These are phyloP conservation scores for Euwallacea fornicatus DNA, from an alignment of 1,140 invertebrate species.

Conservation along the genomic window DNA sequence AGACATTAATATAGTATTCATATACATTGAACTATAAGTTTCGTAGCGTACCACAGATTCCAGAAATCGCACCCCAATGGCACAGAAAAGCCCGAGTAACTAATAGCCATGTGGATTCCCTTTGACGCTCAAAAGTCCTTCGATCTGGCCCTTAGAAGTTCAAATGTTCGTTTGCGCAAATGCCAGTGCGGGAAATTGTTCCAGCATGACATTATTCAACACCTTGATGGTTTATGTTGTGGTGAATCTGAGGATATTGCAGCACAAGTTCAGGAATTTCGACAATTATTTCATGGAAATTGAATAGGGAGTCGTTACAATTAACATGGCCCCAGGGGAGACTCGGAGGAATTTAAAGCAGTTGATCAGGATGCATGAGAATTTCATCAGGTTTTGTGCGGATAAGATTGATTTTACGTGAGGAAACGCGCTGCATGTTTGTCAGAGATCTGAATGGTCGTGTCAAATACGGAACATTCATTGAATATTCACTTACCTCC, in stretches of 20 bases:
- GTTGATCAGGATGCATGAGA: background rate
- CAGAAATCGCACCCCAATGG: background rate
- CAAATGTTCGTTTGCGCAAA: background rate
- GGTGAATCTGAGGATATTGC: conserved; percentile 2
- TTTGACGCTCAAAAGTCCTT: background rate
- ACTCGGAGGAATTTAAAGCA: background rate
- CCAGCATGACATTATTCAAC: background rate
- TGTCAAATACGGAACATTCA: background rate
- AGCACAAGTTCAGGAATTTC: background rate
- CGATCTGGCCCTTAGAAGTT: background rate
- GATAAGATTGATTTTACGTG: background rate
- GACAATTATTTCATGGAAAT: background rate
- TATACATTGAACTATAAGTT: background rate
- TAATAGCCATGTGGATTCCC: background rate
- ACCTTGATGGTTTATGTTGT: conserved; percentile 10
- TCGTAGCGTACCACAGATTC: background rate
- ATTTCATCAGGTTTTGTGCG: conserved; percentile 1
- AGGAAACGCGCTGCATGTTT: background rate
- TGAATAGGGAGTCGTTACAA: background rate
- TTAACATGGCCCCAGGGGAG: background rate
- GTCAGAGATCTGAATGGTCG: background rate
- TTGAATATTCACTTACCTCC: conserved; percentile 11
- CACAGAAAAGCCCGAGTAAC: background rate
- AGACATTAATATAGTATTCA: background rate
- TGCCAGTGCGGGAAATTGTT: background rate